Conservation (phyloP, 92 coral and sea anemone species). For the Epizoanthus rinbou region DNA sequence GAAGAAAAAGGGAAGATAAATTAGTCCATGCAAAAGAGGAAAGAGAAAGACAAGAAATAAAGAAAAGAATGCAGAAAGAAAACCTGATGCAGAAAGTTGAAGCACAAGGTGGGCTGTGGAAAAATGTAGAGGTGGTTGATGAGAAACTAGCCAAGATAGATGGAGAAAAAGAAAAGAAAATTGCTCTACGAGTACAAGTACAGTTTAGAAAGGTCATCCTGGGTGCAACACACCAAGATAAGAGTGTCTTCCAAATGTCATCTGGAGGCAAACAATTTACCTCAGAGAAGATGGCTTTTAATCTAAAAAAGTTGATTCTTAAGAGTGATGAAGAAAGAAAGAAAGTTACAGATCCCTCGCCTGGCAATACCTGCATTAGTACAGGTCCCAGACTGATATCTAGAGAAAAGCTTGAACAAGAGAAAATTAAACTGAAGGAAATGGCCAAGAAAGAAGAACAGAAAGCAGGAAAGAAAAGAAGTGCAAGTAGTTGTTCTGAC, state of each 20-base stretch:
- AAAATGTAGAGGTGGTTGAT: constrained; percentile 27
- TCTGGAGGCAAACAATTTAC: not conserved
- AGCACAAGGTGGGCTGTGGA: constrained; percentile 38
- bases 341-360: not conserved
- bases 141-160: not conserved
- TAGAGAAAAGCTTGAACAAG: constrained; percentile 4
- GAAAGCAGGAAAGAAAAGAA: constrained; percentile 22
- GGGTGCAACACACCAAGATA: constrained; percentile 40
- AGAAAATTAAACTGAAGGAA: constrained; percentile 10
- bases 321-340: constrained; percentile 14
- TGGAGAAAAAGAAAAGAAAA: not conserved
- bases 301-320: not conserved
- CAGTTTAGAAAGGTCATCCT: constrained; percentile 10
- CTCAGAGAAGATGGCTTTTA: not conserved
- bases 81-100: constrained; percentile 27
- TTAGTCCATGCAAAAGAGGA: constrained; percentile 14
- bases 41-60: constrained; percentile 9
- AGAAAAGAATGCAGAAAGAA: constrained; percentile 17
- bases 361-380: constrained; percentile 4
- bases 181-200: too few relatives aligned
- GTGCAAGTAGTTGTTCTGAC: constrained; percentile 10
- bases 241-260: constrained; percentile 39
- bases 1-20: constrained; percentile 30
- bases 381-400: constrained; percentile 14
- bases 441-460: constrained; percentile 28